phyloP scores from a whole-genome alignment of 2,113 vertebrate species.

The Haemorhous mexicanus region DNA sequence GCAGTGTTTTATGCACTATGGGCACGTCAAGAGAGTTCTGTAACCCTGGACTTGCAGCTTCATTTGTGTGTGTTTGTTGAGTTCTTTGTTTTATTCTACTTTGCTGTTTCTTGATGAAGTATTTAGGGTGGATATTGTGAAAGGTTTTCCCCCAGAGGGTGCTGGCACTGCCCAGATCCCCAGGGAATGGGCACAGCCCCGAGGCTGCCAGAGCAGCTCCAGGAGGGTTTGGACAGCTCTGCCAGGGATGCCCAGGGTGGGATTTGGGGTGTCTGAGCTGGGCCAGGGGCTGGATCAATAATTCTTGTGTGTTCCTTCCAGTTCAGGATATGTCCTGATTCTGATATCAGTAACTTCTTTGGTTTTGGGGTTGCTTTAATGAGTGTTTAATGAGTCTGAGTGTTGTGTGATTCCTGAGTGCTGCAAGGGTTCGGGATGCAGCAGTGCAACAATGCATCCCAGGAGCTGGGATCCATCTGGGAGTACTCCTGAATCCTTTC shows the following conservation, averaged over 20 bases:
- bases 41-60: not conserved
- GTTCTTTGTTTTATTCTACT: not conserved
- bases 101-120: not conserved
- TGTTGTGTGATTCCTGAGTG: not conserved
- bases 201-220: not conserved
- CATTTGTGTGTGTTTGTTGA: not conserved
- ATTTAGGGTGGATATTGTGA: not conserved
- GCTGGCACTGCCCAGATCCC: not conserved
- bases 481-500: not conserved
- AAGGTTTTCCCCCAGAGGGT: not conserved
- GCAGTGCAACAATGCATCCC: not conserved
- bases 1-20: rapidly evolving
- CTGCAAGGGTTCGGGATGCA: not conserved
- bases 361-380: not conserved
- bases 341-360: not conserved
- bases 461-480: not conserved
- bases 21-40: rapidly evolving
- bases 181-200: not conserved
- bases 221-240: rapidly evolving
- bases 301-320: not conserved
- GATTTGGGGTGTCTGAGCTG: not conserved
- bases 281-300: not conserved
- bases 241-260: not conserved
- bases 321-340: not conserved
- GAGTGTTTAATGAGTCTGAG: too few species aligned